Evolutionary conservation across 2,113 vertebrate species (phyloP).

Genomic region (Aspidoscelis tigris): DNA sequence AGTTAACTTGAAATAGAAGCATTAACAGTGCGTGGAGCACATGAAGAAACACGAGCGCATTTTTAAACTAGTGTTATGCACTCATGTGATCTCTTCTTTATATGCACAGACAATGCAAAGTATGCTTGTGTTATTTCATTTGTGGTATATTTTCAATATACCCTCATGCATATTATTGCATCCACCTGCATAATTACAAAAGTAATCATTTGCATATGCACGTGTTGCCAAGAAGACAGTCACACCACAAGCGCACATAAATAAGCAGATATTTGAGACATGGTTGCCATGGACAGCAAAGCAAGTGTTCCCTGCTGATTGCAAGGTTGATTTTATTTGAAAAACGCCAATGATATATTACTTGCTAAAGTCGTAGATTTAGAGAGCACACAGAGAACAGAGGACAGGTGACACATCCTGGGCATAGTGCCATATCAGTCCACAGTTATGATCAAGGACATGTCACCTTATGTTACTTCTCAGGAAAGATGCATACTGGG

Average conservation of each 20-base stretch:
- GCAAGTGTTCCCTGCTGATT: conserved; percentile 1
- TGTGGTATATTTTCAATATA: conserved; percentile 11
- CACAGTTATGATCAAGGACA: neutral
- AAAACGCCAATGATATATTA: neutral
- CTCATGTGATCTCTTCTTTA: neutral
- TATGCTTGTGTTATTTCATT: neutral
- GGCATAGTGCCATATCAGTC: neutral
- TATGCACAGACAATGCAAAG: neutral
- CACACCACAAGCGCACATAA: conserved; percentile 19
- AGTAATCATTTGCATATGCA: neutral
- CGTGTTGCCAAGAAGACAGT: neutral
- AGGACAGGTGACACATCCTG: neutral
- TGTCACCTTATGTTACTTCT: neutral
- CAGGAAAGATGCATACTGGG: neutral
- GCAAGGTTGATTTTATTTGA: conserved; percentile 1
- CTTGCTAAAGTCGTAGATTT: accelerated
- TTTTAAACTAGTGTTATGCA: neutral
- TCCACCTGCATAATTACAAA: neutral
- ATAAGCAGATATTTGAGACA: conserved; percentile 9
- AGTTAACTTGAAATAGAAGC: neutral
- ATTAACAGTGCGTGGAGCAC: neutral
- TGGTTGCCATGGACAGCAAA: neutral
- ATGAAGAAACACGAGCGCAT: conserved; percentile 1
- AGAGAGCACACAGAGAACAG: neutral
- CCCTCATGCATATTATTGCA: accelerated